Conservation (phyloP, 2,113 vertebrate species). For the Leucopsar rothschildi region DNA sequence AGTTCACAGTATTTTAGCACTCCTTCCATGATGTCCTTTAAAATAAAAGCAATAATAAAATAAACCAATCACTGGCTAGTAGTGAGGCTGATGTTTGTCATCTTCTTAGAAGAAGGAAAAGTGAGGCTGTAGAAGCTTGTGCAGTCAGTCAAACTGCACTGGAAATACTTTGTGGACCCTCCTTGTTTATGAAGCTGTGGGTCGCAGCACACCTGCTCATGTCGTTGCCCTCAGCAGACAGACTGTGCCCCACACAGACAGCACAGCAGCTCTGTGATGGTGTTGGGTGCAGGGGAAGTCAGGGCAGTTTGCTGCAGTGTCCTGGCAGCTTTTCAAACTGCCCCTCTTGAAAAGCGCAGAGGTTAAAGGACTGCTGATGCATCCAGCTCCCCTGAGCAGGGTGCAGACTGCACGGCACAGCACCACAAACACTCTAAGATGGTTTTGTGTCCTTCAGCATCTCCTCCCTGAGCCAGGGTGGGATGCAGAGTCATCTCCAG, state of each 20-base stretch:
- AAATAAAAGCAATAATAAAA: not conserved
- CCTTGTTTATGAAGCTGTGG: not conserved
- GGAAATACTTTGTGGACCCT: not conserved
- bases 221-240: not conserved
- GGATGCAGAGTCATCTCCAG: not conserved
- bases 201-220: not conserved
- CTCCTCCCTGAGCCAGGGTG: not conserved
- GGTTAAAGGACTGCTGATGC: constrained; percentile 15
- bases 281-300: not conserved
- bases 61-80: not conserved
- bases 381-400: not conserved
- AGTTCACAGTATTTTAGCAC: not conserved
- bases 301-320: constrained; percentile 1
- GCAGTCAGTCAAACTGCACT: not conserved
- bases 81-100: constrained; percentile 44
- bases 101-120: constrained; percentile 32
- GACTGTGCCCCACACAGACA: not conserved
- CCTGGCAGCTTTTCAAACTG: constrained; percentile 33
- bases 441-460: not conserved
- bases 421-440: not conserved
- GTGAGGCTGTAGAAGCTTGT: not conserved
- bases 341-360: not conserved
- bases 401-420: not conserved
- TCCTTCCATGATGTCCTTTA: not conserved
- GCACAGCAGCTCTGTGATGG: not conserved